phyloP scores from a whole-genome alignment of 2,888 invertebrate genomes.

The Leptinotarsa juncta region DNA sequence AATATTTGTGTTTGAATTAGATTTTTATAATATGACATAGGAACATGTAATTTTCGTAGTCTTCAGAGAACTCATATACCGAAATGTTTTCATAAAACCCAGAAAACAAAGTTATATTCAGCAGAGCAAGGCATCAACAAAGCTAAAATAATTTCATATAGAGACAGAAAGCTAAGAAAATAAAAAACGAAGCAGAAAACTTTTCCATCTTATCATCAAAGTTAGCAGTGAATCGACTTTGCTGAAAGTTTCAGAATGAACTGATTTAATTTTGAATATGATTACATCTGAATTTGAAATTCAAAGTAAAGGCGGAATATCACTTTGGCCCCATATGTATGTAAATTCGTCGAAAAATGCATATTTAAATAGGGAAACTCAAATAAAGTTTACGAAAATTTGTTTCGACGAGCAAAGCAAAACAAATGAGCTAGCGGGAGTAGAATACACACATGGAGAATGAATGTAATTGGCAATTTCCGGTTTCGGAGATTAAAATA shows the following conservation, averaged over 20 bases:
- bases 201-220: constrained; percentile 64
- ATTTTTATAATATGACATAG: no score
- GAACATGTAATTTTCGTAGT: no score
- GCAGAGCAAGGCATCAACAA: constrained; percentile 29
- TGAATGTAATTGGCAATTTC: constrained; percentile 41
- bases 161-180: constrained; percentile 26
- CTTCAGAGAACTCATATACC: no score
- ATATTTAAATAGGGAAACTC: constrained; percentile 66
- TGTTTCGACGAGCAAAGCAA: constrained; percentile 63
- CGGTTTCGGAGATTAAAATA: constrained; percentile 36
- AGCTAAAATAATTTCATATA: constrained; percentile 38
- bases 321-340: constrained; percentile 66
- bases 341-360: constrained; percentile 66
- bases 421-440: constrained; percentile 57
- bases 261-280: constrained; percentile 68
- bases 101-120: constrained; percentile 14
- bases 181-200: constrained; percentile 52
- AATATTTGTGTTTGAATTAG: no score
- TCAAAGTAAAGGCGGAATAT: constrained; percentile 67
- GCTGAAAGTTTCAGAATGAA: constrained; percentile 60
- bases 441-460: constrained; percentile 33
- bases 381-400: constrained; percentile 65
- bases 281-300: constrained; percentile 67
- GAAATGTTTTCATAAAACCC: no score
- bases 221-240: constrained; percentile 46